A percentile compares a stretch with the other conserved stretches of the same genome.
Conservation (phyloP, 2,888 invertebrate species). For the Dryococelus australis region DNA sequence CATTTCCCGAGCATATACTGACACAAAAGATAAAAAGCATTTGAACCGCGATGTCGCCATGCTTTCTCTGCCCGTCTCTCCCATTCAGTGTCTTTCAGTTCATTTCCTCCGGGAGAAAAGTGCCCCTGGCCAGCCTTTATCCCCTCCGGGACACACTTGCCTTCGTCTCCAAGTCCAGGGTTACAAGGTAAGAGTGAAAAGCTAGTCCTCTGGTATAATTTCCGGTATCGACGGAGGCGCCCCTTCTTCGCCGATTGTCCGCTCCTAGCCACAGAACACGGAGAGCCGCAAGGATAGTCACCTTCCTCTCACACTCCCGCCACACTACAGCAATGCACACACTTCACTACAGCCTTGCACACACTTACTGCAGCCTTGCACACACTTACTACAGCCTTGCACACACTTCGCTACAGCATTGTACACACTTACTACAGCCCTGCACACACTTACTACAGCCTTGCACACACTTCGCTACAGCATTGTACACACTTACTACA, state of each 20-base stretch:
- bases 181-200: background rate
- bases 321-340: too few species aligned
- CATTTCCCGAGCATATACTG: background rate
- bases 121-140: background rate
- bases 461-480: too few species aligned
- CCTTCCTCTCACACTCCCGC: too few species aligned
- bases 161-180: background rate
- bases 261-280: too few species aligned
- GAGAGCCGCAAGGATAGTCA: too few species aligned
- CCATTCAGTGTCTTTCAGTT: slow-evolving; percentile 2
- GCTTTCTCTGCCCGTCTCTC: background rate
- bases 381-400: too few species aligned
- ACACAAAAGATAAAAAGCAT: background rate
- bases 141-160: background rate
- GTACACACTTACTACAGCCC: too few species aligned
- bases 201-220: background rate
- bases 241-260: background rate
- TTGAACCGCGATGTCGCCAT: background rate
- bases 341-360: too few species aligned
- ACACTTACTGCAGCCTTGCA: too few species aligned
- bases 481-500: too few species aligned
- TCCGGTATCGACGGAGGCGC: background rate
- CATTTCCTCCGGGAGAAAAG: background rate
- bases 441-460: too few species aligned
- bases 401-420: too few species aligned